These are phyloP conservation scores for Daktulosphaira vitifoliae DNA, from an alignment of 1,140 invertebrate species.

Conservation along the genomic window DNA sequence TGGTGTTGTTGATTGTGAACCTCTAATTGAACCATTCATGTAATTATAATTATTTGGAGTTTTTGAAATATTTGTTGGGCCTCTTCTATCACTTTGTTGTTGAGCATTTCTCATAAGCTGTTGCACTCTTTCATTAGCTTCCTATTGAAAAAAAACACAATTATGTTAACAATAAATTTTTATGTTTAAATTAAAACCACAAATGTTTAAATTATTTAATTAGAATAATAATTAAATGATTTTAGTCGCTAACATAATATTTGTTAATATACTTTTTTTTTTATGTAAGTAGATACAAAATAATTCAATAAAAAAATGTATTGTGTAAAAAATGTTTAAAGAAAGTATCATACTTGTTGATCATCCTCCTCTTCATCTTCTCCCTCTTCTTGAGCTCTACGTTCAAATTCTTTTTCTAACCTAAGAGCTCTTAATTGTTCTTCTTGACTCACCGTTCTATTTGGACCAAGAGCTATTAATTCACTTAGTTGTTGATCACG, in stretches of 20 bases:
- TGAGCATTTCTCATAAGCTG: conserved; percentile 44
- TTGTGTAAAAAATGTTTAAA: too few relatives aligned
- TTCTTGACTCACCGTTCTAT: conserved; percentile 68
- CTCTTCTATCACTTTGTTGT: conserved; percentile 43
- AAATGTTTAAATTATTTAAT: too few relatives aligned
- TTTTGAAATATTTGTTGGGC: background rate
- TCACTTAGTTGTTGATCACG: conserved; percentile 77
- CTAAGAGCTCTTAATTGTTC: conserved; percentile 75
- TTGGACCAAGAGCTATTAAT: conserved; percentile 53
- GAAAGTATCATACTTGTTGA: conserved; percentile 38
- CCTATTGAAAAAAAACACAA: conserved; percentile 37
- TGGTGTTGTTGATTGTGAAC: conserved; percentile 15
- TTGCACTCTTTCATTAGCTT: conserved; percentile 46
- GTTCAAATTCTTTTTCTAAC: conserved; percentile 79
- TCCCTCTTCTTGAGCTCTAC: conserved; percentile 67
- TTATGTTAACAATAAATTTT: background rate
- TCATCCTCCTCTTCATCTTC: conserved; percentile 65
- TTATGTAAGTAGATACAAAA: too few relatives aligned
- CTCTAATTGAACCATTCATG: conserved; percentile 32
- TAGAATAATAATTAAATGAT: too few relatives aligned
- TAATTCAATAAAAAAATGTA: too few relatives aligned
- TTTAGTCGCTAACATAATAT: too few relatives aligned
- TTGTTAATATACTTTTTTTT: too few relatives aligned
- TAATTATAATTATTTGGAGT: conserved; percentile 19
- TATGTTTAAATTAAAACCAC: background rate